Percentiles rank a stretch among this genome's conserved stretches.
These are phyloP conservation scores for Pagetopsis macropterus DNA, from an alignment of 2,797 vertebrate species.

Conservation along the genomic window DNA sequence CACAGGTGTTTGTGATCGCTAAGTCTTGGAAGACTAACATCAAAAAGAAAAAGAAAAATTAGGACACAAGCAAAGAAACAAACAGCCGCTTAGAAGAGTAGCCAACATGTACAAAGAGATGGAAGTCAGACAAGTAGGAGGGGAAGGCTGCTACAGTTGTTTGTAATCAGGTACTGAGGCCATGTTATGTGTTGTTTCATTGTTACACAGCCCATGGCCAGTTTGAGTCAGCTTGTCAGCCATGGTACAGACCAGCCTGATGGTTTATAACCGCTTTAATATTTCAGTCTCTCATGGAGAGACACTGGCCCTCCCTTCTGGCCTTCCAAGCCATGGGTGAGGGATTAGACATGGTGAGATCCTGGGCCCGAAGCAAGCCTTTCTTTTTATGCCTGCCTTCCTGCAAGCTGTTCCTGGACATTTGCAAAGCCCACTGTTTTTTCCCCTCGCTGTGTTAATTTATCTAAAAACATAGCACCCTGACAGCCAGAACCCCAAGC, in stretches of 20 bases:
- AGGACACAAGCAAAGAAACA: slow-evolving; percentile 8
- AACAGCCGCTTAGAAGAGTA: not conserved
- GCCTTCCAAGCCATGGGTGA: slow-evolving; percentile 58
- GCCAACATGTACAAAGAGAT: slow-evolving; percentile 36
- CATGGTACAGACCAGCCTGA: slow-evolving; percentile 31
- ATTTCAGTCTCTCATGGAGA: slow-evolving; percentile 64
- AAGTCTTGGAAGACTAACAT: slow-evolving; percentile 17
- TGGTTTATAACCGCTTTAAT: slow-evolving; percentile 74
- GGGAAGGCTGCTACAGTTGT: slow-evolving; percentile 16
- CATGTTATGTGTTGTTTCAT: slow-evolving; percentile 37
- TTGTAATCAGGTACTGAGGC: slow-evolving; percentile 52
- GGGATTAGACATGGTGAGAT: slow-evolving; percentile 77
- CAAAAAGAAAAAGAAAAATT: slow-evolving; percentile 30
- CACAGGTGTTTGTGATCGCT: slow-evolving; percentile 22
- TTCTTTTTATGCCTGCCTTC: slow-evolving; percentile 71
- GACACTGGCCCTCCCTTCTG: slow-evolving; percentile 56
- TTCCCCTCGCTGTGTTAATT: slow-evolving; percentile 79
- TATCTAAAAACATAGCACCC: slow-evolving; percentile 82
- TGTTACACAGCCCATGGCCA: slow-evolving; percentile 29
- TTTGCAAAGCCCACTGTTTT: slow-evolving; percentile 73
- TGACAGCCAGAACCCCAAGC: slow-evolving; percentile 81
- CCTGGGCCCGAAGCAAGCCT: slow-evolving; percentile 59
- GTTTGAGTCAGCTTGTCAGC: slow-evolving; percentile 58
- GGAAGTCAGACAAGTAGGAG: slow-evolving; percentile 33
- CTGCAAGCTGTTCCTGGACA: slow-evolving; percentile 82